A percentile compares a stretch with the other conserved stretches of the same genome.
These are phyloP conservation scores for Anarrhichthys ocellatus DNA, from an alignment of 2,113 vertebrate genomes.

Conservation along the genomic window DNA sequence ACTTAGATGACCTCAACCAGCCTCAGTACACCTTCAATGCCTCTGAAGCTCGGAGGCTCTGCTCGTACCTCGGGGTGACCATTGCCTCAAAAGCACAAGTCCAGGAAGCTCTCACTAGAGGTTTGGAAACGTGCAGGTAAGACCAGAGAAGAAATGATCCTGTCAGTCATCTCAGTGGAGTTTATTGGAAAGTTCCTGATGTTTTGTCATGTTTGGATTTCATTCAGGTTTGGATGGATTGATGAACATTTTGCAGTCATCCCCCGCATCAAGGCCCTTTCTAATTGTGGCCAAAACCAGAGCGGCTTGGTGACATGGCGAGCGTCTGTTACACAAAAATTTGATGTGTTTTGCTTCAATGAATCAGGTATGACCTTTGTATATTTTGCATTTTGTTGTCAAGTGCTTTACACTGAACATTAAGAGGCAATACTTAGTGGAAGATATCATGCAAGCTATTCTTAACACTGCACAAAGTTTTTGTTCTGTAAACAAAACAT, in stretches of 20 bases:
- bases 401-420: neutral
- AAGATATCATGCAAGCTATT: neutral
- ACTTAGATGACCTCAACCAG: conserved; percentile 23
- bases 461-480: neutral
- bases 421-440: neutral
- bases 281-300: conserved; percentile 85
- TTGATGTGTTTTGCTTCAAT: conserved; percentile 89
- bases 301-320: conserved; percentile 85
- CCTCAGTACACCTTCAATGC: conserved; percentile 76
- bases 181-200: neutral
- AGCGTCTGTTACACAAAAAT: neutral
- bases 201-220: neutral
- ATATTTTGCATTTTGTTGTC: neutral
- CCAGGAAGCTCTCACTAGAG: conserved; percentile 75
- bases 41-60: conserved; percentile 83
- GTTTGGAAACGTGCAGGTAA: conserved; percentile 94
- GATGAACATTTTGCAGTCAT: conserved; percentile 85
- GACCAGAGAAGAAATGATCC: neutral
- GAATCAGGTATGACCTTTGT: conserved; percentile 83
- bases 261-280: conserved; percentile 83
- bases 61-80: conserved; percentile 78
- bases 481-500: neutral
- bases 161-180: neutral
- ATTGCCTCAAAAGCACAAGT: conserved; percentile 87
- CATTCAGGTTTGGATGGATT: conserved; percentile 91